Percentiles rank a stretch among this genome's conserved stretches.
These are phyloP conservation scores for Nothocercus julius DNA, from an alignment of 2,113 vertebrate species.

Conservation along the genomic window DNA sequence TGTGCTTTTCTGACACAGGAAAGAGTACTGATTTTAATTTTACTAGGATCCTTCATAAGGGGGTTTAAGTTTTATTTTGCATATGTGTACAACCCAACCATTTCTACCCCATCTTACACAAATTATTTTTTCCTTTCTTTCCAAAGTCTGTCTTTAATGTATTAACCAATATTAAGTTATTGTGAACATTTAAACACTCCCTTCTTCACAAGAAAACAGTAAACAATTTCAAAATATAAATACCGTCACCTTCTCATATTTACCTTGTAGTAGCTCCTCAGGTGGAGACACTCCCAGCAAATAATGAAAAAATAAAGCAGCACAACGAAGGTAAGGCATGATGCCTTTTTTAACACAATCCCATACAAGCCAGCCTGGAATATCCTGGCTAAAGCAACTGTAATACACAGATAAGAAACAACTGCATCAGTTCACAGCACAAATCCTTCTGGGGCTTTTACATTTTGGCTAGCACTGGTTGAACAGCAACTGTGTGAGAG, in stretches of 20 bases:
- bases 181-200: background rate
- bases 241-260: conserved; percentile 9
- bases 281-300: conserved; percentile 93
- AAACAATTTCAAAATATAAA: background rate
- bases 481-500: background rate
- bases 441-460: background rate
- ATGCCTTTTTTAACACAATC: conserved; percentile 87
- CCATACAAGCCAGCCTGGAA: conserved; percentile 85
- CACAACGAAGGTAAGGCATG: conserved; percentile 89
- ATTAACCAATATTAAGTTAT: background rate
- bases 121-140: background rate
- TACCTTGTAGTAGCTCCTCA: conserved; percentile 85
- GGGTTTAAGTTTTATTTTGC: background rate
- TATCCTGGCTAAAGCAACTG: conserved; percentile 78
- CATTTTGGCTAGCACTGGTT: background rate
- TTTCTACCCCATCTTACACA: background rate
- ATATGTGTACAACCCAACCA: background rate
- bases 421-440: background rate
- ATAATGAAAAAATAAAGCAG: conserved; percentile 93
- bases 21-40: background rate
- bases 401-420: conserved; percentile 36
- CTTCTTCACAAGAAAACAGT: background rate
- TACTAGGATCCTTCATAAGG: background rate
- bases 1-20: background rate
- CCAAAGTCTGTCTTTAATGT: background rate